phyloP scores from a whole-genome alignment of 2,797 vertebrate species.

The Holocentrus rufus region DNA sequence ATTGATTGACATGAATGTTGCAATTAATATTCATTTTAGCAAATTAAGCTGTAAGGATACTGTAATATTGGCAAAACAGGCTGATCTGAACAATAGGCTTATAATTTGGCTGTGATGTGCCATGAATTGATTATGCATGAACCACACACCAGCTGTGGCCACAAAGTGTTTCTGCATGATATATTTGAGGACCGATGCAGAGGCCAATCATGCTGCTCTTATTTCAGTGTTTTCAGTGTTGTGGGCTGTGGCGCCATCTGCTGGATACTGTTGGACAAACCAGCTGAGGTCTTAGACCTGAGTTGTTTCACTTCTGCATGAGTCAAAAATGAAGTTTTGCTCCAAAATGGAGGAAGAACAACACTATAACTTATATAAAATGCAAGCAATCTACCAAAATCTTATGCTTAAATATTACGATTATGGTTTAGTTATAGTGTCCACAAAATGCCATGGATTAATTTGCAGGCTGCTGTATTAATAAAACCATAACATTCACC shows the following conservation, averaged over 20 bases:
- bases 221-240: conserved; percentile 11
- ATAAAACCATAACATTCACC: too few species aligned
- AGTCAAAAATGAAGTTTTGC: too few species aligned
- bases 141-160: not conserved
- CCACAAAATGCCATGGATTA: too few species aligned
- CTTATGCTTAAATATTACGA: too few species aligned
- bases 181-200: conserved; percentile 6
- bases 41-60: not conserved
- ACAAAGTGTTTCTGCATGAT: not conserved
- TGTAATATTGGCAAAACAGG: not conserved
- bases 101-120: not conserved
- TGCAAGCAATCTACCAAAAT: too few species aligned
- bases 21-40: not conserved
- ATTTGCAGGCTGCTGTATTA: too few species aligned
- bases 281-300: too few species aligned
- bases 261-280: conserved; percentile 39
- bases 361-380: too few species aligned
- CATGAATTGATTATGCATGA: not conserved
- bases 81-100: not conserved
- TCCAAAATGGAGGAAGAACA: too few species aligned
- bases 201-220: conserved; percentile 23
- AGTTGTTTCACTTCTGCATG: too few species aligned
- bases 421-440: too few species aligned
- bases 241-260: conserved; percentile 70
- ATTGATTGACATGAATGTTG: not conserved